Base-by-base conservation (phyloP, 2,888 invertebrate genomes). In the Drosophila longiperda region DNA sequence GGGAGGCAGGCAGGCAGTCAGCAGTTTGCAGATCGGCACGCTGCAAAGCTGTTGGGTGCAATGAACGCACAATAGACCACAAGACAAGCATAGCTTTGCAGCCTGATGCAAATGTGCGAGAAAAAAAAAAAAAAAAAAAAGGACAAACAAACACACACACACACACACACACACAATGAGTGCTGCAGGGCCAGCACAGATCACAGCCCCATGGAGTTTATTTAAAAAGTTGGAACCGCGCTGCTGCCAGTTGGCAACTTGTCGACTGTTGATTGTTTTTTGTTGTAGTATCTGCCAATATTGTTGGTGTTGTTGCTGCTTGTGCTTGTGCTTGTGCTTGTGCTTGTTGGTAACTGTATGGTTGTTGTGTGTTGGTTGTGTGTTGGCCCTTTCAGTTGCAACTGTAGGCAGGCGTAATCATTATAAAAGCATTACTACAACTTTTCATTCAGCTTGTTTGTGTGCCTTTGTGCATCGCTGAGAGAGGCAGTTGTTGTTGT, bases 1-100 rank as follows among this genome's bases (percentile, higher is more conserved):
- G 42, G 0, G n/a, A 12, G 42, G 5, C 42, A 12, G 42, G 12
- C 45, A 45, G 23, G 0, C 15, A 15, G 34, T 7, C 20, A 12
- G 20, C 45, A 45, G 15, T 23, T 45, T 45, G 72, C 64, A 65
- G 65, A 61, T 69, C 73, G 57, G 59, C 73, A 53, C 58, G 66
- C 64, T 48, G 58, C 48, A 63, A 57, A 60, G 72, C 64, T 73
- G 53, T 50, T 76, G 90, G 70, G 88, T 88, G 90, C 88, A 86
- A 90, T 80, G 88, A 86, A 89, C 87, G 90, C 83, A 77, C 81
- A 85, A 79, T 79, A 83, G 75, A 82, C 72, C 78, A 75, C 75
- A 72, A 65, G 38, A 49, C 50, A 57, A 38, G 54, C 29, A 69
- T 15, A 20, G 38, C n/a, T 29, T 12, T 48, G 45, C 23, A 36